Percentiles rank a stretch among this genome's conserved stretches.
These are phyloP conservation scores for Semnornis frantzii DNA, from an alignment of 2,113 vertebrate genomes.

Conservation along the genomic window DNA sequence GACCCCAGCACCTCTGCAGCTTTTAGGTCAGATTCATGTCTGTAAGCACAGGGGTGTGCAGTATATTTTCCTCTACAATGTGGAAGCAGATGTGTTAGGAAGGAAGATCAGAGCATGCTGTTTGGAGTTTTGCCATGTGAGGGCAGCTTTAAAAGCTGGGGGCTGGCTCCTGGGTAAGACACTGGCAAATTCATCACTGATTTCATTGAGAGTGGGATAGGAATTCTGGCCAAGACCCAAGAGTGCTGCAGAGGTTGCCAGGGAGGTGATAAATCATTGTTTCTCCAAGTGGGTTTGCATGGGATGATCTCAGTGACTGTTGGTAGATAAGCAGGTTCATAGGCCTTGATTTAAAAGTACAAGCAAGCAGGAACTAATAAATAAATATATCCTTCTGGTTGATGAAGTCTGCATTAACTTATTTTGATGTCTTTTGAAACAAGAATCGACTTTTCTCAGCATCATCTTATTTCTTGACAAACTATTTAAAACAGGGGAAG, in stretches of 20 bases:
- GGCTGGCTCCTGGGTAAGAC: not conserved
- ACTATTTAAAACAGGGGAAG: not conserved
- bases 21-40: constrained; percentile 21
- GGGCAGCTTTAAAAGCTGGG: constrained; percentile 10
- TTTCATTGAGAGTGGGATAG: constrained; percentile 1
- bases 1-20: not conserved
- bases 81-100: constrained; percentile 41
- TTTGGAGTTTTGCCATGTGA: constrained; percentile 38
- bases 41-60: not conserved
- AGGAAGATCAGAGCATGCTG: not conserved
- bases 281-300: not conserved
- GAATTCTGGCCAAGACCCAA: not conserved
- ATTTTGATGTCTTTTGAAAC: not conserved
- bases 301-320: not conserved
- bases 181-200: not conserved
- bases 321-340: not conserved
- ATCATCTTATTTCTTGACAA: not conserved
- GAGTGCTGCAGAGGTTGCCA: not conserved
- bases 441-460: not conserved
- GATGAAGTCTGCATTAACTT: not conserved
- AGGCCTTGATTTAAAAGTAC: not conserved
- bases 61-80: not conserved
- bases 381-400: not conserved
- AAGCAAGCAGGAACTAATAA: not conserved
- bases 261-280: not conserved